Evolutionary conservation across 2,113 vertebrate genomes (phyloP), one percentile per base, ranked within the genome.

Genomic region (Actenoides lindsayi): DNA sequence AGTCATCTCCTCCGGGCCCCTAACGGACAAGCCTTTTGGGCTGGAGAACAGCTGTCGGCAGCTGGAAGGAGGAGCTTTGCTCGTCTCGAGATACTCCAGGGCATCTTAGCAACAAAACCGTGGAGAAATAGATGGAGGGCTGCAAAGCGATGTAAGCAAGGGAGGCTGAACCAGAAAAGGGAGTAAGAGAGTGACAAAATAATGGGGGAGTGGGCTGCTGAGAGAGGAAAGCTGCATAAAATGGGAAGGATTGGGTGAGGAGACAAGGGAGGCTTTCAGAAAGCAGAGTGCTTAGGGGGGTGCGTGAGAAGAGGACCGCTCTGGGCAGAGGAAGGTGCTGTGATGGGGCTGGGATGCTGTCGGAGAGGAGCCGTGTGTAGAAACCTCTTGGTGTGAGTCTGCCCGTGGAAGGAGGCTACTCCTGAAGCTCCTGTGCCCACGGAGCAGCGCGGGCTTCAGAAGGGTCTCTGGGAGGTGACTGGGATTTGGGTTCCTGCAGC

Each of bases 401-500:
- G 4, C 5, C 25, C 1, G 2, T 12, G 65, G 48, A 23, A 82
- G 31, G 70, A 83, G 71, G 28, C 42, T 10, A 19, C 57, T 48
- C 31, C 7, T 4, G 2, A 11, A 42, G 33, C 35, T 11, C 1
- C 4, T 1, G 18, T 17, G 25, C 27, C 39, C 17, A 1, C 11
- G 3, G 56, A 30, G 41, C 44, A 8, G 33, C 1, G 11, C 27
- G 3, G 41, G 4, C 56, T 50, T 31, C 24, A 5, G 54, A 65
- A 65, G 41, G 57, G 65, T 71, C 75, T 27, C 53, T 10, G 30
- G 3, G 62, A 65, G 65, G 76, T 67, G 81, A 10, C 42, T n/a
- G 74, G 60, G 42, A 53, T 92, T 81, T 85, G 94, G 96, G 86
- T 25, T 97, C 93, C 77, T 65, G 87, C 81, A 90, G 69, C 64